These are phyloP conservation scores for Cossypha heuglini DNA, from an alignment of 2,797 vertebrate genomes.

Conservation along the genomic window DNA sequence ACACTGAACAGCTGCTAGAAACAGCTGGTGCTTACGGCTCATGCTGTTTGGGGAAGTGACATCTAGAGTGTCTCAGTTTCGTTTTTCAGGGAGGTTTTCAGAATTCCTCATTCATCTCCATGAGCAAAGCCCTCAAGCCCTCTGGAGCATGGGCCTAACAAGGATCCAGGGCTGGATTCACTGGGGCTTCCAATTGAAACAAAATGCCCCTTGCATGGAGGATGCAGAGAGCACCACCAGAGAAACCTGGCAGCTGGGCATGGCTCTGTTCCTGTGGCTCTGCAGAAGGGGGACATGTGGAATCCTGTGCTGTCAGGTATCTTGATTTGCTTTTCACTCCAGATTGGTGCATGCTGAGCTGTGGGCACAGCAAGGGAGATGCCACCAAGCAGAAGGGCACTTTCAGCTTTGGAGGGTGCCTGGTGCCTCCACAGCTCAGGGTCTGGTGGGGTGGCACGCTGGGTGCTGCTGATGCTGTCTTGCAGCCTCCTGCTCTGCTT, in stretches of 20 bases:
- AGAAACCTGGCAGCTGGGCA: background rate
- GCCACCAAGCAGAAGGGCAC: background rate
- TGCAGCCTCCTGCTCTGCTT: background rate
- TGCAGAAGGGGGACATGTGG: rapidly evolving
- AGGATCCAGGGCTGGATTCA: background rate
- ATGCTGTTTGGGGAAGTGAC: constrained; percentile 1
- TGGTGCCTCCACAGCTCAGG: rapidly evolving
- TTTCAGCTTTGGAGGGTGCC: background rate
- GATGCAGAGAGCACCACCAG: background rate
- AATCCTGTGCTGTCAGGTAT: background rate
- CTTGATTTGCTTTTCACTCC: background rate
- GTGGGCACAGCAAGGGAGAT: background rate
- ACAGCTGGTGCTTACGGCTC: background rate
- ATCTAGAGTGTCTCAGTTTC: background rate
- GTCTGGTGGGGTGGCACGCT: rapidly evolving
- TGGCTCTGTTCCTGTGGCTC: background rate
- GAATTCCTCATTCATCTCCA: background rate
- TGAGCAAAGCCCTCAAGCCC: background rate
- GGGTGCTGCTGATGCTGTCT: background rate
- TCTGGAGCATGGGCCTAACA: background rate
- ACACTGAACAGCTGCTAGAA: constrained; percentile 9
- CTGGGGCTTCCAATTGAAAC: background rate
- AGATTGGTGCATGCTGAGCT: rapidly evolving
- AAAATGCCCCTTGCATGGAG: background rate
- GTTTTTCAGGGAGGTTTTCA: background rate